phyloP scores from a whole-genome alignment of 2,888 invertebrate species.

The Osedax frankpressi region DNA sequence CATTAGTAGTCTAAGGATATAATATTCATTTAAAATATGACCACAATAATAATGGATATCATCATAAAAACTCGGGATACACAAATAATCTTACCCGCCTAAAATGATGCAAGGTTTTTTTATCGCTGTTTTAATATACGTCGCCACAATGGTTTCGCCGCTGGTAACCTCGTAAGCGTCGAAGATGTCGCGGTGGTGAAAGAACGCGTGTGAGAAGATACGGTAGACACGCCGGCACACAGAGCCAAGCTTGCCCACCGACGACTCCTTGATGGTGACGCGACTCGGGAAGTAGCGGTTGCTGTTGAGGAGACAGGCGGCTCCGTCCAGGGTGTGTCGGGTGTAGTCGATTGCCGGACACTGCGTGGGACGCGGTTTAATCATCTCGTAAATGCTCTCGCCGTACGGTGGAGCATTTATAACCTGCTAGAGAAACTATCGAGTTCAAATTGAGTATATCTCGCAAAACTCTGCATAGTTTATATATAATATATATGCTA shows the following conservation, averaged over 20 bases:
- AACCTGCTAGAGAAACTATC: no score
- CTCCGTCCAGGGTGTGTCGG: constrained; percentile 92
- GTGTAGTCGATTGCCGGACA: constrained; percentile 99
- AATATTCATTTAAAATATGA: no score
- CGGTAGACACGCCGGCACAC: constrained; percentile 95
- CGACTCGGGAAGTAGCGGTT: constrained; percentile 99
- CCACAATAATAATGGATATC: constrained; percentile 23
- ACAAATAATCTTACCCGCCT: no score
- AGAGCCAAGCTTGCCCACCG: constrained; percentile 92
- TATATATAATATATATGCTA: no score
- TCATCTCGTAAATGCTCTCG: no score
- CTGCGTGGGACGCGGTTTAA: constrained; percentile 37
- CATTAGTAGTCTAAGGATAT: no score
- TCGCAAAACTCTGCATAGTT: no score
- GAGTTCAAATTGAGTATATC: no score
- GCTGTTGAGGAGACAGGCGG: constrained; percentile 92
- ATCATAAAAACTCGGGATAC: background rate
- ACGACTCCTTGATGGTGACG: constrained; percentile 96
- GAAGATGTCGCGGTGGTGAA: constrained; percentile 88
- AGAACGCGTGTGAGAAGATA: constrained; percentile 98
- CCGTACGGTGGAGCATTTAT: no score
- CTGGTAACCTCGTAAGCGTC: constrained; percentile 77
- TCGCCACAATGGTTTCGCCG: no score
- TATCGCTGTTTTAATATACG: no score
- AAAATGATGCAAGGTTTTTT: no score